Base-by-base conservation (phyloP, 2,113 vertebrate species). In the Mus pahari region DNA sequence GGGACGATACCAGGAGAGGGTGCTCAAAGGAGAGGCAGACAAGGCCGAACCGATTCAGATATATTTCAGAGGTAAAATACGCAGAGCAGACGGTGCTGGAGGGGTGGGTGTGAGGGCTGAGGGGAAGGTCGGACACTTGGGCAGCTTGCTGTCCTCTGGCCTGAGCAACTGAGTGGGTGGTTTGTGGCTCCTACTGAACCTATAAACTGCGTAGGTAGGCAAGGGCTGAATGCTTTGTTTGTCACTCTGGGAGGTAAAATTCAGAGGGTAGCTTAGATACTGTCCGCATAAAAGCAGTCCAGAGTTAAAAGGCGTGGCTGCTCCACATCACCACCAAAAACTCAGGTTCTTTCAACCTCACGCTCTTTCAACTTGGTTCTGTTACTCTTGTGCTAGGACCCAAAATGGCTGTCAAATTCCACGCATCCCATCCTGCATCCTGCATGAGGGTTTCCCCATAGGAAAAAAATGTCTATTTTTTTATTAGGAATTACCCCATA, bases 31-130 rank as follows among this genome's bases (percentile, higher is more conserved):
- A 20, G 68, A 90, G 26, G 31, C 14, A 22, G 50, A 36, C 75
- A 86, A n/a, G 45, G 19, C 22, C 16, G 20, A 86, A 28, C 28
- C 31, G 73, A 39, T 78, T 31, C 87, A 71, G 66, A 28, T 82
- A 0, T 70, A 36, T 31, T 58, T 79, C 50, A 31, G 70, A 42
- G 42, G 31, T 36, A 60, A 78, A 45, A 74, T 70, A 78, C 13
- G 62, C 92, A 94, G 86, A 89, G 62, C 92, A 94, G 86, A 89
- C 66, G 4, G 26, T 82, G 77, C 68, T 83, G 19, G 71, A n/a
- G 33, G n/a, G 55, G 42, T 91, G 55, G 74, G 60, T 74, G 28
- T 82, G 20, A 48, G 45, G 60, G 70, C 9, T 73, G 77, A 93
- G 55, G 50, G 22, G 22, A 71, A 42, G 58, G 28, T 1, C 9